A percentile compares a stretch with the other conserved stretches of the same genome.
phyloP scores from a whole-genome alignment of 2,113 vertebrate species.

The Cebidichthys violaceus region DNA sequence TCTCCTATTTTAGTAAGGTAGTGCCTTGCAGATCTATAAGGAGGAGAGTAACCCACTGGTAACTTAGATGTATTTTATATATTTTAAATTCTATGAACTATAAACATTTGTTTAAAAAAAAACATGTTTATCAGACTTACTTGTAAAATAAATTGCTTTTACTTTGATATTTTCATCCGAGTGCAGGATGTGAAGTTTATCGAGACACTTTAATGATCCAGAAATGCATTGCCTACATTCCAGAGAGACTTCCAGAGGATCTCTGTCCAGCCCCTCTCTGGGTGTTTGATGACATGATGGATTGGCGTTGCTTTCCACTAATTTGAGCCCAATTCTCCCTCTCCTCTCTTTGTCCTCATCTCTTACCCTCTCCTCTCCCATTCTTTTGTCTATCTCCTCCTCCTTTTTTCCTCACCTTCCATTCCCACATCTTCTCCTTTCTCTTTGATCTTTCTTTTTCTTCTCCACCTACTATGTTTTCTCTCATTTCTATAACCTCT shows the following conservation, averaged over 20 bases:
- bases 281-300: conserved; percentile 5
- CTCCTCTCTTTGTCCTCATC: background rate
- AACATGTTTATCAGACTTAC: background rate
- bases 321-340: background rate
- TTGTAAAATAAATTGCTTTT: background rate
- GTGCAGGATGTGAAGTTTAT: background rate
- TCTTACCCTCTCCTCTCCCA: background rate
- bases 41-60: background rate
- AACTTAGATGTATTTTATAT: background rate
- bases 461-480: background rate
- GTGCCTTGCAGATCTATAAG: background rate
- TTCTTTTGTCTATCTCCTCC: background rate
- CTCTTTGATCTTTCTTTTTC: conserved; percentile 6
- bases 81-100: background rate
- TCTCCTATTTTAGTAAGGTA: background rate
- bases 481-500: background rate
- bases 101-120: no score
- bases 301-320: background rate
- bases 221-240: background rate
- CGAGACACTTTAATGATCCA: background rate
- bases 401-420: background rate
- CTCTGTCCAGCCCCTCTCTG: background rate
- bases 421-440: background rate
- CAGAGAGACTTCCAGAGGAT: background rate
- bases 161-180: background rate